These are phyloP conservation scores for Neosilurus hyrtlii DNA, from an alignment of 2,797 vertebrate genomes.

Conservation along the genomic window DNA sequence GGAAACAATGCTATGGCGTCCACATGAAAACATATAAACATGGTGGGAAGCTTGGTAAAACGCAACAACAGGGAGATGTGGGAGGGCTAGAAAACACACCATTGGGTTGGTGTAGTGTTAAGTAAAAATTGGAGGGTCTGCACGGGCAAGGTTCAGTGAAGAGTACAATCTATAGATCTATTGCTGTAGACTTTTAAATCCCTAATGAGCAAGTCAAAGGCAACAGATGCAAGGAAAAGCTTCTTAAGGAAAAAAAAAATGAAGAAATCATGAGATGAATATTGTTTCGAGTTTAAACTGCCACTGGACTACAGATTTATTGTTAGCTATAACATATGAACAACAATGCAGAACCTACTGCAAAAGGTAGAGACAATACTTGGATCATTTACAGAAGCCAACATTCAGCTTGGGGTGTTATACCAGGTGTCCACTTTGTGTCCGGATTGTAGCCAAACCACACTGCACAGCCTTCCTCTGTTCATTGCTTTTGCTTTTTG, in stretches of 20 bases:
- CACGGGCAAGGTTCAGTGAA: background rate
- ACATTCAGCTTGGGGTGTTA: conserved; percentile 5
- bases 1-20: conserved; percentile 47
- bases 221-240: background rate
- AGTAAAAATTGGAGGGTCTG: background rate
- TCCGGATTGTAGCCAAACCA: background rate
- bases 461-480: conserved; percentile 1
- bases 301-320: background rate
- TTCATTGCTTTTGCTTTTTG: background rate
- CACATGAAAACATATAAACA: conserved; percentile 50
- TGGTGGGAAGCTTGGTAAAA: conserved; percentile 44
- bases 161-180: background rate
- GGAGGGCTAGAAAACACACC: background rate
- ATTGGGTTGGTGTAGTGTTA: background rate
- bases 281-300: background rate
- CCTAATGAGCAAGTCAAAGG: background rate
- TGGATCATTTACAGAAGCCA: background rate
- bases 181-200: background rate
- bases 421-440: conserved; percentile 21
- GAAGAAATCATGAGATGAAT: background rate
- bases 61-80: conserved; percentile 1
- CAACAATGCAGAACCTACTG: background rate
- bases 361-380: background rate
- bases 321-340: background rate
- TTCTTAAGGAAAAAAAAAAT: background rate